These are phyloP conservation scores for Conus betulinus DNA, from an alignment of 1,140 invertebrate genomes.

Conservation along the genomic window DNA sequence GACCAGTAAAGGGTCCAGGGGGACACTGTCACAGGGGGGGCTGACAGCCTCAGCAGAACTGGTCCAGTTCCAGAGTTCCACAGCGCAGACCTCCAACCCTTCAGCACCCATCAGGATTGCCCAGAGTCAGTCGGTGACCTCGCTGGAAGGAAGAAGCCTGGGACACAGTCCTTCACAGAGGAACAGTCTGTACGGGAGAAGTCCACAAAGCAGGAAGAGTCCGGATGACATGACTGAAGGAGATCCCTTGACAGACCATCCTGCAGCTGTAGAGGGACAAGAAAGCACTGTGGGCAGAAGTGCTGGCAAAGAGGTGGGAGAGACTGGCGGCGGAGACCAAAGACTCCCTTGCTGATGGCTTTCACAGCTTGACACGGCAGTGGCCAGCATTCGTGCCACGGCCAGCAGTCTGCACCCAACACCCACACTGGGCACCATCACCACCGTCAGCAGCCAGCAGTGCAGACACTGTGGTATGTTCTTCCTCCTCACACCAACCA, in stretches of 20 bases:
- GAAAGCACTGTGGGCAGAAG: too few species aligned
- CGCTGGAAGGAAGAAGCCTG: not conserved
- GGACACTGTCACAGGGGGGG: not conserved
- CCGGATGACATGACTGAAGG: not conserved
- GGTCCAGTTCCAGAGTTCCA: not conserved
- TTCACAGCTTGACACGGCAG: constrained; percentile 5
- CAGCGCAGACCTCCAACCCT: not conserved
- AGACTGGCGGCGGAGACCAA: not conserved
- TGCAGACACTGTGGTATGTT: too few species aligned
- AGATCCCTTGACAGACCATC: not conserved
- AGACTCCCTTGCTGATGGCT: not conserved
- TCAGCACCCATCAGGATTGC: not conserved
- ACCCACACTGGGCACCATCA: not conserved
- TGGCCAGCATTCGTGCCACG: constrained; percentile 20
- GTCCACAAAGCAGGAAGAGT: not conserved
- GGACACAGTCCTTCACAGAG: not conserved
- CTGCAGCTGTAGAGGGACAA: too few species aligned
- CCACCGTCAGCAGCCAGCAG: not conserved
- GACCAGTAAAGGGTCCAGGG: not conserved
- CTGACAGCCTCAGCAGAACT: not conserved
- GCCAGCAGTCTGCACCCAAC: not conserved
- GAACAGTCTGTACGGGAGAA: not conserved
- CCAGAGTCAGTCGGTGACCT: not conserved
- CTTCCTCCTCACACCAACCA: not conserved
- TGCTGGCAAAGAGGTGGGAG: not conserved